These are phyloP conservation scores for Brachylomia viminalis DNA, from an alignment of 2,888 invertebrate species.

Conservation along the genomic window DNA sequence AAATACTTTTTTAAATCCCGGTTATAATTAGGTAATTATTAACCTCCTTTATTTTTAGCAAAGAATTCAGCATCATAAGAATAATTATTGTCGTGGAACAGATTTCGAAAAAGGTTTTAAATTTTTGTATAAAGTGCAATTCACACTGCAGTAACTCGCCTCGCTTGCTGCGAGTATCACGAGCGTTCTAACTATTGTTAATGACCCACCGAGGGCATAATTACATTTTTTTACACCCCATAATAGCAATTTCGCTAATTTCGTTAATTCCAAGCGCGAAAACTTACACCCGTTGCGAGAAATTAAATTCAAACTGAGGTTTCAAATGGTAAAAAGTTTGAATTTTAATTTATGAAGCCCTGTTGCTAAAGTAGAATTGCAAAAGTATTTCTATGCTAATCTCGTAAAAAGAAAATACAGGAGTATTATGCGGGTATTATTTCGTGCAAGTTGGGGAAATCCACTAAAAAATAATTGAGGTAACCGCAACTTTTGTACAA, in stretches of 20 bases:
- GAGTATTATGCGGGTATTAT: conserved; percentile 29
- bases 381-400: conserved; percentile 44
- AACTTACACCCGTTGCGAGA: conserved; percentile 61
- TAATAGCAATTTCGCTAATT: conserved; percentile 87
- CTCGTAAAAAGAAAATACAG: conserved; percentile 20
- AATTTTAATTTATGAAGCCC: conserved; percentile 41
- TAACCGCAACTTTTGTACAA: conserved; percentile 7
- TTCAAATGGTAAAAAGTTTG: conserved; percentile 49
- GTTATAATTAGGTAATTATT: background rate
- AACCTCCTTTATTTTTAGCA: background rate
- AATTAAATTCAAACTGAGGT: conserved; percentile 58
- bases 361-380: conserved; percentile 31
- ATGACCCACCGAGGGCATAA: conserved; percentile 87
- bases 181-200: conserved; percentile 85
- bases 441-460: conserved; percentile 21
- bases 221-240: conserved; percentile 86
- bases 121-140: conserved; percentile 66
- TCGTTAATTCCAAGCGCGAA: conserved; percentile 77
- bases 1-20: background rate
- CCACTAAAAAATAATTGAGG: conserved; percentile 25
- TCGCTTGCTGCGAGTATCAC: conserved; percentile 65
- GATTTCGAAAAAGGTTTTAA: conserved; percentile 54
- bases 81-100: conserved; percentile 28
- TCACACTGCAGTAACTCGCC: conserved; percentile 69
- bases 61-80: conserved; percentile 6